These are phyloP conservation scores for Anneissia japonica DNA, from an alignment of 35 echinoderm and acorn worm genomes.

Conservation along the genomic window DNA sequence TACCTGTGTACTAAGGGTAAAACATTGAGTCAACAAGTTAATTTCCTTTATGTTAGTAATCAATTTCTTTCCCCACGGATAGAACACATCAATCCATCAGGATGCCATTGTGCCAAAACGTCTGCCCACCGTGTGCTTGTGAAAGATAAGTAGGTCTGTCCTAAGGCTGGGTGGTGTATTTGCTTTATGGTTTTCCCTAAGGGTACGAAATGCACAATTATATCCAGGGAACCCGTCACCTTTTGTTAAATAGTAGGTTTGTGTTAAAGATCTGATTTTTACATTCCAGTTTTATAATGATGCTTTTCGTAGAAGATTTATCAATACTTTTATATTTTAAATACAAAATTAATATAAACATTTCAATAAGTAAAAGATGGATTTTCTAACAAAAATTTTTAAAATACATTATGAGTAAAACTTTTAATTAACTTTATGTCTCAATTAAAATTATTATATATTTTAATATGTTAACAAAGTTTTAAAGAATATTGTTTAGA, in stretches of 20 bases:
- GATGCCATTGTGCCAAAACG: neutral
- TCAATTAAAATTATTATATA: no score
- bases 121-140: neutral
- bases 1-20: neutral
- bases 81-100: neutral
- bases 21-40: neutral
- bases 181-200: neutral
- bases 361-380: no score
- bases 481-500: no score
- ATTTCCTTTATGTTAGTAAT: neutral
- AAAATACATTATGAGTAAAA: no score
- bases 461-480: no score
- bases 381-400: no score
- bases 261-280: no score
- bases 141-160: neutral
- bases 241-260: neutral
- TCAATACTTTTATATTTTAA: no score
- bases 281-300: no score
- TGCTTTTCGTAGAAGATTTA: no score
- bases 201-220: neutral
- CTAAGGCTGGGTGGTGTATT: neutral
- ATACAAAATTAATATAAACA: no score
- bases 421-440: no score
- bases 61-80: neutral
- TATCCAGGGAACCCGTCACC: neutral